These are phyloP conservation scores for Motacilla tschutschensis DNA, from an alignment of 2,113 vertebrate species.

Conservation along the genomic window DNA sequence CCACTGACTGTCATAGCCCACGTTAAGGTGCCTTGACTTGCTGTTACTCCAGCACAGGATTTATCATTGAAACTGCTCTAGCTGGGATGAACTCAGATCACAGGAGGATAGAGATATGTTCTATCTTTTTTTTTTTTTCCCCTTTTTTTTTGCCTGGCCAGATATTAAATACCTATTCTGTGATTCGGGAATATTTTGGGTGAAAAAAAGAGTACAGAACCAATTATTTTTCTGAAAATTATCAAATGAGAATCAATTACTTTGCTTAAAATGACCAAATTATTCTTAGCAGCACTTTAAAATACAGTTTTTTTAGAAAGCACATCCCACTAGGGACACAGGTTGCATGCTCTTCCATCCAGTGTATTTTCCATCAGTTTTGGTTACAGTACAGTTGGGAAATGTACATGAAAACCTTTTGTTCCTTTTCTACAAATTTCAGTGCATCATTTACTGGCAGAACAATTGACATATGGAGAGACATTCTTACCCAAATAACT, in stretches of 20 bases:
- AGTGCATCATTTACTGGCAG: conserved; percentile 42
- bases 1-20: fast-evolving
- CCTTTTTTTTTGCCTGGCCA: background rate
- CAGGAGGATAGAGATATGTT: background rate
- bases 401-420: conserved; percentile 42
- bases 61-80: background rate
- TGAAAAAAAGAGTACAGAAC: background rate
- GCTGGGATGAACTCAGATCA: background rate
- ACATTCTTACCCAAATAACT: conserved; percentile 53
- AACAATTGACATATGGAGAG: conserved; percentile 59
- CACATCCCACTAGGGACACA: background rate
- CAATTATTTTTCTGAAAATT: background rate
- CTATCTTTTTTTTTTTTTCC: background rate
- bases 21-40: background rate
- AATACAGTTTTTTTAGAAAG: background rate
- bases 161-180: background rate
- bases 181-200: background rate
- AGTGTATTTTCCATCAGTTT: background rate
- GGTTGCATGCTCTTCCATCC: background rate
- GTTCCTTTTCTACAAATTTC: conserved; percentile 17
- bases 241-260: background rate
- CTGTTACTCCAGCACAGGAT: background rate
- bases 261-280: background rate
- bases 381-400: background rate
- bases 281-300: conserved; percentile 19